Percentiles rank a stretch among this genome's conserved stretches.
Evolutionary conservation across 2,113 vertebrate genomes (phyloP).

Genomic region (Brachyhypopomus gauderio): DNA sequence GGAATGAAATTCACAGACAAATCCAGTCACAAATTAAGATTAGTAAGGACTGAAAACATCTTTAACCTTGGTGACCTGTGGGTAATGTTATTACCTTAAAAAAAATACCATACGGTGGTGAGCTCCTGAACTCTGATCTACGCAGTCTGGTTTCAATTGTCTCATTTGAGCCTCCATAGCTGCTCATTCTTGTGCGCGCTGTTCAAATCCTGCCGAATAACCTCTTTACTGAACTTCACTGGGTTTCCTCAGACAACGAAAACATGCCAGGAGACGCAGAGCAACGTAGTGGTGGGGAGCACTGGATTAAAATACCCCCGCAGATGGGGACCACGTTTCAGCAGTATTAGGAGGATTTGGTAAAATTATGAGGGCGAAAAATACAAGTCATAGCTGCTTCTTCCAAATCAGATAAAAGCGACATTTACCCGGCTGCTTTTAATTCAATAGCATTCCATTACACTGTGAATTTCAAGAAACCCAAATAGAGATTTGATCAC

Average conservation of each 20-base stretch:
- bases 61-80: not conserved
- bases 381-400: conserved; percentile 68
- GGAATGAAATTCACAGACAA: not conserved
- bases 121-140: not conserved
- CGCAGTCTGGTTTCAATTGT: conserved; percentile 58
- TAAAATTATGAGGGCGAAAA: conserved; percentile 70
- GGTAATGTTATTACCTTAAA: not conserved
- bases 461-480: not conserved
- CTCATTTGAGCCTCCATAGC: conserved; percentile 42
- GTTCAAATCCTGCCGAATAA: conserved; percentile 59
- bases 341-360: conserved; percentile 68
- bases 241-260: conserved; percentile 69
- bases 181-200: conserved; percentile 49
- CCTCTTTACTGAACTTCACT: conserved; percentile 63
- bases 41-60: not conserved
- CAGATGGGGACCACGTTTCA: conserved; percentile 67
- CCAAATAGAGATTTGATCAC: not conserved
- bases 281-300: conserved; percentile 55
- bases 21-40: not conserved
- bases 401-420: conserved; percentile 63
- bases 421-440: not conserved
- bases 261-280: conserved; percentile 70
- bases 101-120: not conserved
- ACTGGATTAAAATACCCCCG: conserved; percentile 67
- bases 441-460: conserved; percentile 14